These are phyloP conservation scores for Mustela lutreola DNA, from an alignment of 2,113 vertebrate genomes.

Conservation along the genomic window DNA sequence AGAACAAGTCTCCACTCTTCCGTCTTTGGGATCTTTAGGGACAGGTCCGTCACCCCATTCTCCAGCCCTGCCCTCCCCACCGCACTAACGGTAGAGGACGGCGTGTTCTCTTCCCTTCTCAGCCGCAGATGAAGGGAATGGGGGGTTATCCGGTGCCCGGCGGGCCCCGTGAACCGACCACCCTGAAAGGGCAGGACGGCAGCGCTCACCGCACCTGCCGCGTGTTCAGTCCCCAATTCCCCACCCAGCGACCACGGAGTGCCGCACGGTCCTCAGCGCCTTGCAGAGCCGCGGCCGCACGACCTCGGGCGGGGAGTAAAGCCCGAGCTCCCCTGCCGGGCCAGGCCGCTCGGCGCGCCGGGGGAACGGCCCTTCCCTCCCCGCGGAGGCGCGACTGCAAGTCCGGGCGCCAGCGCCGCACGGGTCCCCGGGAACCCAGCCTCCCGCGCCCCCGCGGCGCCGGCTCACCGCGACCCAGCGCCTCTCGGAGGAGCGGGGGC, in stretches of 20 bases:
- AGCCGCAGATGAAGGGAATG: neutral
- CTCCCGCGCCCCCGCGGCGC: neutral
- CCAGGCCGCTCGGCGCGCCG: neutral
- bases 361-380: too few species aligned
- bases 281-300: rapidly evolving
- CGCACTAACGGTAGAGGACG: neutral
- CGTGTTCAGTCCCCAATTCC: neutral
- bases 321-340: neutral
- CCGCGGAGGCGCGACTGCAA: neutral
- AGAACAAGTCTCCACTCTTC: neutral
- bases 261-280: neutral
- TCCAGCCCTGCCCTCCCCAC: neutral
- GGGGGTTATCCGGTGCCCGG: neutral
- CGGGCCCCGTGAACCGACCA: neutral
- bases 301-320: neutral
- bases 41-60: neutral
- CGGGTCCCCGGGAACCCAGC: neutral
- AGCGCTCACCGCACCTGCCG: neutral
- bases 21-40: neutral
- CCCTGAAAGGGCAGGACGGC: neutral
- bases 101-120: neutral
- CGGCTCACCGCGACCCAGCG: neutral
- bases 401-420: neutral
- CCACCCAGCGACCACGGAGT: neutral
- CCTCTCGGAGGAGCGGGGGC: neutral